phyloP scores from a whole-genome alignment of 1,140 invertebrate genomes.

The Propsilocerus akamusi region DNA sequence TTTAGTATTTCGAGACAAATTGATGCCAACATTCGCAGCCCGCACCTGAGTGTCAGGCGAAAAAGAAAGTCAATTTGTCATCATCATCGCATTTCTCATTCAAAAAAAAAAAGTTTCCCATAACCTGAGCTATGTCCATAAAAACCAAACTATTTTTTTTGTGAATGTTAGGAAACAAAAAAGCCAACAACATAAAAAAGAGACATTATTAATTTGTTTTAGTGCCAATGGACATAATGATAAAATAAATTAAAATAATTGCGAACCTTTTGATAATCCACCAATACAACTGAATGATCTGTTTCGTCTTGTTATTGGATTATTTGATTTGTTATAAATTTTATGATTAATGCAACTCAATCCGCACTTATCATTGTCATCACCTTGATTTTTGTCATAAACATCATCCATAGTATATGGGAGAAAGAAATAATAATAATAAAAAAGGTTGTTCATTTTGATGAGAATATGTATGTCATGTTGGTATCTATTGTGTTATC shows the following conservation, averaged over 20 bases:
- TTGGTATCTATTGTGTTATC: neutral
- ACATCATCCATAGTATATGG: neutral
- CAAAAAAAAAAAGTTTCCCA: neutral
- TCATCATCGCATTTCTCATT: too few relatives aligned
- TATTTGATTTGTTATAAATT: neutral
- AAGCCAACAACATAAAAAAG: conserved; percentile 5
- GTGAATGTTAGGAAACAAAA: conserved; percentile 4
- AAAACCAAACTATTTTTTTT: neutral
- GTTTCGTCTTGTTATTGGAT: neutral
- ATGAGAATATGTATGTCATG: neutral
- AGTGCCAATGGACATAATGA: neutral
- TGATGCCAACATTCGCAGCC: too few relatives aligned
- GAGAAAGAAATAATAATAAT: neutral
- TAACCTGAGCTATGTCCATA: neutral
- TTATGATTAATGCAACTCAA: conserved; percentile 3
- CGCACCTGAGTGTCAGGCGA: too few relatives aligned
- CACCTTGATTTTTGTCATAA: neutral
- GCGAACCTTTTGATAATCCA: conserved; percentile 7
- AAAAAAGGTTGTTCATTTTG: neutral
- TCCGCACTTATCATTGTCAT: neutral
- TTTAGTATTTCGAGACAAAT: too few relatives aligned
- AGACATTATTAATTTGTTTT: conserved; percentile 3
- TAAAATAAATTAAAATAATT: conserved; percentile 2
- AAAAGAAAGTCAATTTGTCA: too few relatives aligned
- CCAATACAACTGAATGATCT: conserved; percentile 7